Conservation (phyloP, 2,797 vertebrate genomes). For the Tenualosa thibaudeaui region DNA sequence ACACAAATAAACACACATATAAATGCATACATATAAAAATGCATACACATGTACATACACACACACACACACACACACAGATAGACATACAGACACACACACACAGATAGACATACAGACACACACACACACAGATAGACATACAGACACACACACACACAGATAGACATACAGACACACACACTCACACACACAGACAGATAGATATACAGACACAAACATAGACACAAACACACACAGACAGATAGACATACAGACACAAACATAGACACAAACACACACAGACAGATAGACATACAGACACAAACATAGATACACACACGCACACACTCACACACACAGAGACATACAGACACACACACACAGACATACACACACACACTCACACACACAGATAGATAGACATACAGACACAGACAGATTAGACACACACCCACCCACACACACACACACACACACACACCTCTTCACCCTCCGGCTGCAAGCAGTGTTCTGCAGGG, state of each 20-base stretch:
- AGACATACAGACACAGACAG: neutral
- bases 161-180: too few relatives aligned
- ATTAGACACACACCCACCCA: neutral
- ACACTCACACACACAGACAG: neutral
- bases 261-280: too few relatives aligned
- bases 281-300: neutral
- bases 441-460: conserved; percentile 32
- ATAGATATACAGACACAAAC: too few relatives aligned
- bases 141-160: neutral
- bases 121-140: neutral
- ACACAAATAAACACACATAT: neutral
- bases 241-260: too few relatives aligned
- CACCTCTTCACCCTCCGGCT: conserved; percentile 97
- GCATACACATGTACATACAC: neutral
- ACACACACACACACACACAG: neutral
- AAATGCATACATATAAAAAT: neutral
- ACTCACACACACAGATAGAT: too few relatives aligned
- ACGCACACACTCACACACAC: neutral
- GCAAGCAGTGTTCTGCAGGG: conserved; percentile 89
- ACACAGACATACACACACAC: too few relatives aligned
- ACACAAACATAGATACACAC: neutral
- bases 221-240: too few relatives aligned
- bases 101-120: neutral
- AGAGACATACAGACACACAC: neutral
- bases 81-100: neutral